Conservation (phyloP, 2,888 invertebrate species). For the Lasioglossum leucozonium region DNA sequence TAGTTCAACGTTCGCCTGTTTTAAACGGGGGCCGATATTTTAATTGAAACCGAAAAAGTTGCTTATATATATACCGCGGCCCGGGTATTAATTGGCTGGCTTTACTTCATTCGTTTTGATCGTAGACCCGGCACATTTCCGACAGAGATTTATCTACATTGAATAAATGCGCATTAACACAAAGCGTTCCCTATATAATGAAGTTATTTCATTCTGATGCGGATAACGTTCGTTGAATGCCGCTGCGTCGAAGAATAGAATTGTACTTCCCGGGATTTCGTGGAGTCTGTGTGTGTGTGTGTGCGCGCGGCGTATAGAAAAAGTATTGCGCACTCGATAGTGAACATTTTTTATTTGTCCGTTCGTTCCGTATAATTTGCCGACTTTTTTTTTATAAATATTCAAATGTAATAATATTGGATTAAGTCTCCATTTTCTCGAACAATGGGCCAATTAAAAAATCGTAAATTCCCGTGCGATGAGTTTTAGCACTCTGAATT, state of each 20-base stretch:
- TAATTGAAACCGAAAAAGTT: slow-evolving; percentile 45
- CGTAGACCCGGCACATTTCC: neutral
- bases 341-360: neutral
- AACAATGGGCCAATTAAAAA: neutral
- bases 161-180: neutral
- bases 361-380: neutral
- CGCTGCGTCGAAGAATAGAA: neutral
- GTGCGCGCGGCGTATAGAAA: neutral
- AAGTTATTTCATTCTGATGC: neutral
- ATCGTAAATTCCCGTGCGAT: neutral
- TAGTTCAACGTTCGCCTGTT: slow-evolving; percentile 13
- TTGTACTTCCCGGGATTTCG: neutral
- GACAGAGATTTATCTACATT: neutral
- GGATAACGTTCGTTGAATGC: neutral
- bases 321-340: neutral
- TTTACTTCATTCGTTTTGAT: slow-evolving; percentile 12
- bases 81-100: slow-evolving; percentile 28
- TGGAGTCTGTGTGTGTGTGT: neutral
- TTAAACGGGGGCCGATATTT: slow-evolving; percentile 14
- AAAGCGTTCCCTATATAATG: neutral
- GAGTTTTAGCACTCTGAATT: neutral
- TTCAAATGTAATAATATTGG: neutral
- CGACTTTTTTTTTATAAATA: neutral
- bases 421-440: neutral
- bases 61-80: neutral